A percentile compares a stretch with the other conserved stretches of the same genome.
Conservation (phyloP, 2,797 vertebrate genomes). For the Melanotaenia nigrans region DNA sequence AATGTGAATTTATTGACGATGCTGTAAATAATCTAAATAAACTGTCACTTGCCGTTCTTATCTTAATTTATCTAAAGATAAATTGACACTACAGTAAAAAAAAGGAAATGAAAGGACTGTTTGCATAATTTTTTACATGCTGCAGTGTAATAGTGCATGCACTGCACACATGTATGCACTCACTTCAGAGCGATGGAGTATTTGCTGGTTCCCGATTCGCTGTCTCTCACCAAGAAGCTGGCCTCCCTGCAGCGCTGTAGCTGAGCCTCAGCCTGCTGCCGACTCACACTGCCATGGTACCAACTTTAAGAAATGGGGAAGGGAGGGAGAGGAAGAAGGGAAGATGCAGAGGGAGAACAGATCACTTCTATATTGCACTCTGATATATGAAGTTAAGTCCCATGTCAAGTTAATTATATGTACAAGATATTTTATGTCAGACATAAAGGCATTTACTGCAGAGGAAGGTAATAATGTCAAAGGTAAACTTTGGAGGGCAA, state of each 20-base stretch:
- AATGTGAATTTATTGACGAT: not conserved
- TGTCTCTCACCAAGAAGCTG: constrained; percentile 94
- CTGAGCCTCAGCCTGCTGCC: constrained; percentile 92
- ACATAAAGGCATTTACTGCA: constrained; percentile 4
- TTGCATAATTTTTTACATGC: constrained; percentile 25
- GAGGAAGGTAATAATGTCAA: constrained; percentile 22
- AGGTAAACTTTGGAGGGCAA: constrained; percentile 34
- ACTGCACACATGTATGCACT: constrained; percentile 64
- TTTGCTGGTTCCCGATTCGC: constrained; percentile 93
- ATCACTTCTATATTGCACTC: constrained; percentile 57
- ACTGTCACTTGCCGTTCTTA: not conserved
- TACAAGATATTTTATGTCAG: constrained; percentile 33
- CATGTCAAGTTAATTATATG: constrained; percentile 54
- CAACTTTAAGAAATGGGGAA: constrained; percentile 74
- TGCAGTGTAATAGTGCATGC: constrained; percentile 19
- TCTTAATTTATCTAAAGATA: not conserved
- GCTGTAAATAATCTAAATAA: not conserved
- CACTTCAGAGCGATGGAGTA: constrained; percentile 97
- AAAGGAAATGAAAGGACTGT: not conserved
- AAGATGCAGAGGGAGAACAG: constrained; percentile 31
- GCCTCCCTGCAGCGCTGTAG: constrained; percentile 92
- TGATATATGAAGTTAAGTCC: constrained; percentile 65
- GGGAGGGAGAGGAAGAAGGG: not conserved
- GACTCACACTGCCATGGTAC: constrained; percentile 91
- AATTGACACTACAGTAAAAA: not conserved